Base-by-base conservation (phyloP, 2,113 vertebrate species). In the Hymenochirus boettgeri region DNA sequence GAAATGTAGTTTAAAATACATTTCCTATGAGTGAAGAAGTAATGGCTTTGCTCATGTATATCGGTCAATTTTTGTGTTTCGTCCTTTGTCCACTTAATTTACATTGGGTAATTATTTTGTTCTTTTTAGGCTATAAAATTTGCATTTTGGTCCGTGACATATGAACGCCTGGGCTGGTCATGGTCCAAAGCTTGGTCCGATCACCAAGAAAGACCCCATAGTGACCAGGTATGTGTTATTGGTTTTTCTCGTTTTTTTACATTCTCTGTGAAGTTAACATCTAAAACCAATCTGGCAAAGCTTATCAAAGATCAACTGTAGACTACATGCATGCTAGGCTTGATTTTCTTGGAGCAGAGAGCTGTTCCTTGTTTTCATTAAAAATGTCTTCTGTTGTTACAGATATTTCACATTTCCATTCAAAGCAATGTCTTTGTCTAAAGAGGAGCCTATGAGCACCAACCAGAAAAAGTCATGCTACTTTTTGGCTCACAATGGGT, bases 351-450 rank as follows among this genome's bases (percentile, higher is more conserved):
- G 29, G 29, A 31, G 5, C 29, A 10, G 4, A 31, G 5, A n/a
- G 10, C 29, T 31, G 29, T 31, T 31, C 29, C 10, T n/a, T n/a
- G n/a, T n/a, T n/a, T n/a, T n/a, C n/a, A n/a, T n/a, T n/a, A n/a
- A n/a, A n/a, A n/a, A n/a, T n/a, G n/a, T 35, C 33, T 3, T 35
- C 33, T 35, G 4, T 59, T 61, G n/a, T n/a, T 23, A 1, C 67
- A 95, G 96, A 51, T 99, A 97, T 75, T 99, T 99, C 81, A 97
- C 92, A 31, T 99, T 90, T 62, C 89, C 91, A 0, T 96, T 88
- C 77, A 80, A 87, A 73, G 90, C 94, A 18, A 80, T 90, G 82
- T 74, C 86, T 61, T 62, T 92, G 53, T 86, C 90, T 3, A 61
- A 88, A 72, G 95, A 98, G 73, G 80, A 93, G 75, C 29, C 71